A percentile compares a stretch with the other conserved stretches of the same genome.
Conservation (phyloP, 2,113 vertebrate genomes). For the Boleophthalmus pectinirostris region DNA sequence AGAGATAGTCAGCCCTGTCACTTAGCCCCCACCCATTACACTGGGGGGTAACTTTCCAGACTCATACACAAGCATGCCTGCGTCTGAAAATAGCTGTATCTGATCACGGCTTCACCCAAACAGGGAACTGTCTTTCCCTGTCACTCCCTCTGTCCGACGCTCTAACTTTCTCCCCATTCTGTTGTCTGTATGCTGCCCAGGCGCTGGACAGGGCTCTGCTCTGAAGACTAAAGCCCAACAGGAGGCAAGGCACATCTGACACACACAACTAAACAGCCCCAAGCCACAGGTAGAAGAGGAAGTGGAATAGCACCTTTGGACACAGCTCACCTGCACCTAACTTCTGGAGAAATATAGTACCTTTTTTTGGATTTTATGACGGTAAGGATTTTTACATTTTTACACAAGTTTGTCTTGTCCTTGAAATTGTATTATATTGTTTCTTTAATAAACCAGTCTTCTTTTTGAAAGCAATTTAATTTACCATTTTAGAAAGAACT, state of each 20-base stretch:
- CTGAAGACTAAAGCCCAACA: constrained; percentile 47
- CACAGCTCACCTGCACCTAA: constrained; percentile 56
- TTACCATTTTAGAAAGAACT: not conserved
- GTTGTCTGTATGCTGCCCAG: constrained; percentile 63
- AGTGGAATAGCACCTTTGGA: constrained; percentile 59
- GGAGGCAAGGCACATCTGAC: constrained; percentile 31
- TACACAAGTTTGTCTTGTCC: not conserved
- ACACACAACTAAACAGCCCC: constrained; percentile 5
- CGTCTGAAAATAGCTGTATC: constrained; percentile 89
- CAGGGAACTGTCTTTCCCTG: constrained; percentile 76
- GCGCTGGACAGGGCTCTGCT: constrained; percentile 37
- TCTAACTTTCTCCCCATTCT: constrained; percentile 69
- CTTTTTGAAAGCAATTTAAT: not conserved
- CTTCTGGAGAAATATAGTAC: constrained; percentile 42
- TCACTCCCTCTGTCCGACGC: constrained; percentile 64
- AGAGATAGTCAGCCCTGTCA: constrained; percentile 66
- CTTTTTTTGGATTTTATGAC: constrained; percentile 65
- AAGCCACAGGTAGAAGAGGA: constrained; percentile 26
- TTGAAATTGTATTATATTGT: not conserved
- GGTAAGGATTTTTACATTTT: constrained; percentile 59
- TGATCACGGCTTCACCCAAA: constrained; percentile 77
- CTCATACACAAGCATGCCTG: constrained; percentile 74
- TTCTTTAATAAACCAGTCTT: not conserved
- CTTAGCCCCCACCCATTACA: constrained; percentile 65
- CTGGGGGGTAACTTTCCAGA: constrained; percentile 74